Evolutionary conservation across 1,140 invertebrate species (phyloP).

Genomic region (Hypsibius dujardini): DNA sequence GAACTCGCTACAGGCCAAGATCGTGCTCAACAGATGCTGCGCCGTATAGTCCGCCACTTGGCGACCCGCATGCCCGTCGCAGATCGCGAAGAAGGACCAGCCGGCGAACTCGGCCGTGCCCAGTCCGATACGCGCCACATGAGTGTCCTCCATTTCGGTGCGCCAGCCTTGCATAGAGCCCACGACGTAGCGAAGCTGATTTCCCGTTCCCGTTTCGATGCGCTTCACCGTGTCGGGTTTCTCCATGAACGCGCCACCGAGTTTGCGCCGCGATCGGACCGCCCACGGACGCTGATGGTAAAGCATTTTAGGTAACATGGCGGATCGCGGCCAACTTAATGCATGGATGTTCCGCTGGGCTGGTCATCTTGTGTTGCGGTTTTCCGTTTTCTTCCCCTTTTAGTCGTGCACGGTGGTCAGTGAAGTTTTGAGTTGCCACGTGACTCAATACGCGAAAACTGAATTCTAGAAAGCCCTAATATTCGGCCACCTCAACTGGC

Average conservation of each 20-base stretch:
- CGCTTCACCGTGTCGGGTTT: conserved; percentile 96
- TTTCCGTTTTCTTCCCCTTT: too few species aligned
- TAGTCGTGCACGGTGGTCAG: too few species aligned
- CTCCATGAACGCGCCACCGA: conserved; percentile 62
- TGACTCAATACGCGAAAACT: too few species aligned
- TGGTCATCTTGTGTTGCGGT: too few species aligned
- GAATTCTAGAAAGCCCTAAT: too few species aligned
- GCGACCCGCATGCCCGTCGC: conserved; percentile 86
- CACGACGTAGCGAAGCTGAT: conserved; percentile 75
- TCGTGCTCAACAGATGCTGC: not conserved
- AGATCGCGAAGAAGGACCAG: conserved; percentile 97
- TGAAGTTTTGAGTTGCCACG: too few species aligned
- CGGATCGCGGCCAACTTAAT: not conserved
- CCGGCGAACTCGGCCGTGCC: not conserved
- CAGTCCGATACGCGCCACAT: conserved; percentile 46
- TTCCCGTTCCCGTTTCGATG: conserved; percentile 66
- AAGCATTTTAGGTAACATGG: not conserved
- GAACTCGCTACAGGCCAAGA: not conserved
- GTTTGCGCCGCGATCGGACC: not conserved
- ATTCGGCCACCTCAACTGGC: too few species aligned
- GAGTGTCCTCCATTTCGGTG: conserved; percentile 95
- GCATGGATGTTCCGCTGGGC: not conserved
- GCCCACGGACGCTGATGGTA: conserved; percentile 15
- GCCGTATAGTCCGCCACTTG: conserved; percentile 15
- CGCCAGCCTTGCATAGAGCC: conserved; percentile 95